Evolutionary conservation across 2,113 vertebrate species (phyloP).

Genomic region (Synchiropus splendidus): DNA sequence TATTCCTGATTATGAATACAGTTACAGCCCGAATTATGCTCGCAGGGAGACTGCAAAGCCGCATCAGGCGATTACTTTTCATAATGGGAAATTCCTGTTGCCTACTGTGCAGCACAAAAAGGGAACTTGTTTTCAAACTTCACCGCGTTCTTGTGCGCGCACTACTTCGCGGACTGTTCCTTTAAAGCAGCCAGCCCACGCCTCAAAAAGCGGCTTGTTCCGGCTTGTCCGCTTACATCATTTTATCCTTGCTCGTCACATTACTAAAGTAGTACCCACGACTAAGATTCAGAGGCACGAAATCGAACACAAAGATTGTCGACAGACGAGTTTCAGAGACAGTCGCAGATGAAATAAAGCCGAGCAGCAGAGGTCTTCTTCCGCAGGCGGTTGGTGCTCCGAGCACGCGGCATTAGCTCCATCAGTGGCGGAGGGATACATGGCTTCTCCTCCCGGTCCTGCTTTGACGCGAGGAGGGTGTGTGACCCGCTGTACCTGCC

Average conservation of each 20-base stretch:
- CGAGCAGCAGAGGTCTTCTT: too few species aligned
- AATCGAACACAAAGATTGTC: too few species aligned
- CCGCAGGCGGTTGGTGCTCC: too few species aligned
- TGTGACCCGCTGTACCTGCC: constrained; percentile 42
- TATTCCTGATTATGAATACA: too few species aligned
- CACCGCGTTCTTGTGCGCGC: too few species aligned
- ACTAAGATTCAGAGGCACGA: too few species aligned
- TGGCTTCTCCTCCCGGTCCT: constrained; percentile 22
- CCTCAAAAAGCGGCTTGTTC: constrained; percentile 79
- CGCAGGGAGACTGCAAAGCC: too few species aligned
- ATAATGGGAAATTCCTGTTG: too few species aligned
- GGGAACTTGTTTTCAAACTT: too few species aligned
- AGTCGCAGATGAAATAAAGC: background rate
- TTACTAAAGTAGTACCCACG: constrained; percentile 57
- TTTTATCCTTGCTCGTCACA: constrained; percentile 61
- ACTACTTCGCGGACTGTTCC: constrained; percentile 50
- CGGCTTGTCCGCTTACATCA: constrained; percentile 69
- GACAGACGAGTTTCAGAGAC: background rate
- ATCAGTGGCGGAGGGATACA: constrained; percentile 61
- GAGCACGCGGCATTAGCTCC: constrained; percentile 9
- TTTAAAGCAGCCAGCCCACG: constrained; percentile 71
- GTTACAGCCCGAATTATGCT: too few species aligned
- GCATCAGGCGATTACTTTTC: too few species aligned
- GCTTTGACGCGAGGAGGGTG: constrained; percentile 41
- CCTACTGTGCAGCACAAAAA: too few species aligned